Conservation (phyloP, 2,113 vertebrate genomes). For the Labrus mixtus region DNA sequence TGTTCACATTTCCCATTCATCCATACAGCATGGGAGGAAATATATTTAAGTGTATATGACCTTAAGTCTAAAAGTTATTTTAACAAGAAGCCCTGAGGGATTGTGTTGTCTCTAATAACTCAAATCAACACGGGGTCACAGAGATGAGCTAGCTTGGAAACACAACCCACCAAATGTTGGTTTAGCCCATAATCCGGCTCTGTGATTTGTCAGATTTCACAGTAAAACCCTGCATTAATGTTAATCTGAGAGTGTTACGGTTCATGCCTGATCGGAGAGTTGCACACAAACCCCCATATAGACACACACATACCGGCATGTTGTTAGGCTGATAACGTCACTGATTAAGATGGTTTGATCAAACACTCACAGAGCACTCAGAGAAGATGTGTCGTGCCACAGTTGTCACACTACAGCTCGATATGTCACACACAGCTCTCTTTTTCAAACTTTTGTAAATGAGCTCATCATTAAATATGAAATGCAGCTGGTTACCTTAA, state of each 20-base stretch:
- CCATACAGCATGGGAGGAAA: neutral
- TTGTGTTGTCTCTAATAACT: constrained; percentile 41
- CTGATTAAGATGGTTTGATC: constrained; percentile 25
- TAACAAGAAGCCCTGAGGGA: neutral
- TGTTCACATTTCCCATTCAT: neutral
- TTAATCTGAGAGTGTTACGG: constrained; percentile 76
- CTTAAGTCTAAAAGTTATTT: neutral
- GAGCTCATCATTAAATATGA: neutral
- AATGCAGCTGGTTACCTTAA: neutral
- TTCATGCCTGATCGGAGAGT: constrained; percentile 45
- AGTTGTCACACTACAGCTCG: constrained; percentile 5
- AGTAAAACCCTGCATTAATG: constrained; percentile 74
- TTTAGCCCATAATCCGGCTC: constrained; percentile 70
- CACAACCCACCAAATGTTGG: constrained; percentile 57
- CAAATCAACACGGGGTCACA: constrained; percentile 45
- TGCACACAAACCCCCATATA: constrained; percentile 32
- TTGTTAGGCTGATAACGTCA: neutral
- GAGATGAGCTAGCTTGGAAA: constrained; percentile 59
- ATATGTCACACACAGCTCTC: constrained; percentile 25
- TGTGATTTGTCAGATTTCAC: constrained; percentile 78
- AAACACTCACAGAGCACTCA: constrained; percentile 1
- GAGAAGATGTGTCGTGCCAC: constrained; percentile 38
- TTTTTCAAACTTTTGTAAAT: neutral
- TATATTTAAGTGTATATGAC: neutral
- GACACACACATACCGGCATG: constrained; percentile 1